Conservation (phyloP, 2,113 vertebrate genomes). For the Progne subis region DNA sequence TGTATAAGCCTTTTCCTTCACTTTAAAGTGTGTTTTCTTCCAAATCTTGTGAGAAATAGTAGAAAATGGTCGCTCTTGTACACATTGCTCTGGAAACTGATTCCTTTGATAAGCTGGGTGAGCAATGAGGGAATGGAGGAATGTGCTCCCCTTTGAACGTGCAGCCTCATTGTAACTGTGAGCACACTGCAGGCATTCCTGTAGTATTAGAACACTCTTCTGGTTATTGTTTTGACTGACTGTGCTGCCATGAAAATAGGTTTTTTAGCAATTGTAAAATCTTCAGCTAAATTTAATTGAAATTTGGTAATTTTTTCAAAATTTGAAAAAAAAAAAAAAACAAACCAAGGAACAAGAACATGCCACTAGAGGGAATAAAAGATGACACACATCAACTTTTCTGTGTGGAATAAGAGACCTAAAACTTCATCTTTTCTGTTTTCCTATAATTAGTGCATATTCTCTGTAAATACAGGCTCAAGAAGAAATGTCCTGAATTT, state of each 20-base stretch:
- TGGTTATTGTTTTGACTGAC: background rate
- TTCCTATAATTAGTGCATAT: background rate
- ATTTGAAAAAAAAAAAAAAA: background rate
- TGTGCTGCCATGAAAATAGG: background rate
- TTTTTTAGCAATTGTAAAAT: background rate
- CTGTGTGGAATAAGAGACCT: background rate
- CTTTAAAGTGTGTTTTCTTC: background rate
- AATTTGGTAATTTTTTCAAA: background rate
- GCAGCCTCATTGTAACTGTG: background rate
- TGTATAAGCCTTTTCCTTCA: background rate
- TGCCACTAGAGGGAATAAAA: background rate
- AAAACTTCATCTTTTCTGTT: background rate
- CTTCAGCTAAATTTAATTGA: background rate
- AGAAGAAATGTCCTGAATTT: background rate
- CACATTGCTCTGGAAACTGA: background rate
- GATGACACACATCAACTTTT: background rate
- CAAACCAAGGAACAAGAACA: fast-evolving
- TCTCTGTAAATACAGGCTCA: background rate
- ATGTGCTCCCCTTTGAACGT: background rate
- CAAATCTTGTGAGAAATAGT: background rate
- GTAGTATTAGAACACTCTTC: background rate
- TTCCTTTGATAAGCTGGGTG: background rate
- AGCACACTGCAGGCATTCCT: background rate
- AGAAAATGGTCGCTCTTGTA: background rate
- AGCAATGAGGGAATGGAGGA: background rate